Evolutionary conservation across 2,888 invertebrate genomes (phyloP), one percentile per base, ranked within the genome.

Genomic region (Nematopogon swammerdamellus): DNA sequence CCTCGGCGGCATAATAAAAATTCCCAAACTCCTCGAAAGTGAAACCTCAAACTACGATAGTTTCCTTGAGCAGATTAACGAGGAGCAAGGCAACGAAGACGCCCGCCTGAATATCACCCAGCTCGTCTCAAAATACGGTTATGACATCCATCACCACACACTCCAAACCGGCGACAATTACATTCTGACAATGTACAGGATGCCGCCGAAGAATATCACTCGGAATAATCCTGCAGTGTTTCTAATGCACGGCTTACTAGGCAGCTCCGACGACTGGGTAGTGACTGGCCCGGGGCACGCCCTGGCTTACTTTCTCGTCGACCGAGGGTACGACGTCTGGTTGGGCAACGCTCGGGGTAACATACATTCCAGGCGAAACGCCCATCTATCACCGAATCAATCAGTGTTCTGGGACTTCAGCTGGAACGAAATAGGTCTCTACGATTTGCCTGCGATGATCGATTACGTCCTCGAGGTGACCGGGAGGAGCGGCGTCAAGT

Each of bases 201-300:
- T 80, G 51, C 64, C 63, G n/a, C 59, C 69, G n/a, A 66, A 63
- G 55, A 58, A 61, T 45, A 57, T 57, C 36, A 52, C 58, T 16
- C 56, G 55, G n/a, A 62, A 63, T 48, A 64, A 61, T 49, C 79
- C 77, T 5, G 77, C 75, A 1, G 81, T 82, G 1, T 70, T 85
- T 52, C 56, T 87, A 42, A 74, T 84, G 69, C 86, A 85, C 61
- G 86, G 90, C 4, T 64, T 91, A 2, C 63, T 88, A n/a, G 84
- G 84, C 45, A 84, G 84, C 55, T 83, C 88, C 0, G 82, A 85
- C 20, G 83, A 86, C 63, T 92, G 85, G 84, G 70, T 91, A 3
- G 68, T 87, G 53, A 82, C 86, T 64, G 84, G 85, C 16, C 84
- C 84, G 1, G 68, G 79, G 50, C 81, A 83, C 52, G 70, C 75